phyloP scores from a whole-genome alignment of 2,888 invertebrate species.

The Sisyra nigra region DNA sequence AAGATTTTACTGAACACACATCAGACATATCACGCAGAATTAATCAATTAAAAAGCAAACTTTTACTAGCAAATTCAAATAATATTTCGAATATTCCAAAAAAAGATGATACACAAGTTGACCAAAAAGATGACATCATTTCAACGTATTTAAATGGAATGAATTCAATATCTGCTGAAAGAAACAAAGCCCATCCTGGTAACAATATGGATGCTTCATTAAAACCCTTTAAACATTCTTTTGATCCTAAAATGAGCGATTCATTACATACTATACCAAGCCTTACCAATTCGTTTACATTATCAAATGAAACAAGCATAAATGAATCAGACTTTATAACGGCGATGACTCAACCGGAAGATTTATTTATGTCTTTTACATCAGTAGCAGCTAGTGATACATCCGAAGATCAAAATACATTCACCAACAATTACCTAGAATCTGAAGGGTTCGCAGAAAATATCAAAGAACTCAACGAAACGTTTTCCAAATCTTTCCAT shows the following conservation, averaged over 20 bases:
- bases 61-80: too few relatives aligned
- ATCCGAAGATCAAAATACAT: slow-evolving; percentile 1
- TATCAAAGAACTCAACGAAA: slow-evolving; percentile 1
- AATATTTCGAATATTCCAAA: too few relatives aligned
- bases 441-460: not conserved
- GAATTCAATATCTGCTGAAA: not conserved
- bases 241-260: slow-evolving; percentile 23
- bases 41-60: not conserved
- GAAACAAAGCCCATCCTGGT: not conserved
- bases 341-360: slow-evolving; percentile 8
- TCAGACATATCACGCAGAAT: not conserved
- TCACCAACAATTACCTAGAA: not conserved
- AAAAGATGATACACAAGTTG: too few relatives aligned
- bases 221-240: slow-evolving; percentile 1
- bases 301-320: slow-evolving; percentile 27
- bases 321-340: slow-evolving; percentile 19
- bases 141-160: too few relatives aligned
- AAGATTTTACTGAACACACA: not conserved
- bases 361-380: slow-evolving; percentile 6
- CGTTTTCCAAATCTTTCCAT: not conserved
- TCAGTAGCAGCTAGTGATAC: slow-evolving; percentile 2
- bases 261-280: slow-evolving; percentile 36
- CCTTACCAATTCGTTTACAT: slow-evolving; percentile 37
- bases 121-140: too few relatives aligned
- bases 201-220: not conserved